Evolutionary conservation across 1,140 invertebrate species (phyloP).

Genomic region (Holotrichia oblita): DNA sequence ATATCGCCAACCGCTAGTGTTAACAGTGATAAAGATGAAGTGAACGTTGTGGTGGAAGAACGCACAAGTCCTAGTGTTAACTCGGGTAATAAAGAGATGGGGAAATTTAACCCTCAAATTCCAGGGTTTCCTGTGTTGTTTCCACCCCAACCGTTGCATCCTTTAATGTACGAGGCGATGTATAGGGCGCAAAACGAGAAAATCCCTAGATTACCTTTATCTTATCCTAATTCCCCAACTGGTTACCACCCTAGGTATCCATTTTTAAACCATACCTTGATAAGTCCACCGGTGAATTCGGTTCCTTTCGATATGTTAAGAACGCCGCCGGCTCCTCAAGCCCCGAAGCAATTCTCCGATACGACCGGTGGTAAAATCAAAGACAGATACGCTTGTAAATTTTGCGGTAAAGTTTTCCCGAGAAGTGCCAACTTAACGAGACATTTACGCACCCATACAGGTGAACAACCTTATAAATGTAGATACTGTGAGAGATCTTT

Average conservation of each 20-base stretch:
- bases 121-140: constrained; percentile 66
- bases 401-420: constrained; percentile 98
- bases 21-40: constrained; percentile 44
- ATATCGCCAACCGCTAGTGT: constrained; percentile 68
- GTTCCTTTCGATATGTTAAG: constrained; percentile 65
- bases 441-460: constrained; percentile 97
- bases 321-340: constrained; percentile 60
- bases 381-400: constrained; percentile 97
- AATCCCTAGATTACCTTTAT: constrained; percentile 62
- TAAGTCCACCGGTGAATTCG: constrained; percentile 61
- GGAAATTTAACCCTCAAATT: constrained; percentile 57
- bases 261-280: constrained; percentile 60
- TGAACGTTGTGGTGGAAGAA: constrained; percentile 36
- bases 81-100: constrained; percentile 43
- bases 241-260: constrained; percentile 60
- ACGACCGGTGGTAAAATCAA: constrained; percentile 72
- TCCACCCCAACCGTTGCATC: constrained; percentile 72
- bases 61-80: constrained; percentile 47
- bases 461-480: constrained; percentile 98
- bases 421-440: constrained; percentile 97
- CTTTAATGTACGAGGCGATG: constrained; percentile 76
- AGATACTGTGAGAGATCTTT: constrained; percentile 98
- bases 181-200: constrained; percentile 68
- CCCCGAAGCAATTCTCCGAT: constrained; percentile 62
- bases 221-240: constrained; percentile 62